Evolutionary conservation across 2,113 vertebrate genomes (phyloP).

Genomic region (Suncus etruscus): DNA sequence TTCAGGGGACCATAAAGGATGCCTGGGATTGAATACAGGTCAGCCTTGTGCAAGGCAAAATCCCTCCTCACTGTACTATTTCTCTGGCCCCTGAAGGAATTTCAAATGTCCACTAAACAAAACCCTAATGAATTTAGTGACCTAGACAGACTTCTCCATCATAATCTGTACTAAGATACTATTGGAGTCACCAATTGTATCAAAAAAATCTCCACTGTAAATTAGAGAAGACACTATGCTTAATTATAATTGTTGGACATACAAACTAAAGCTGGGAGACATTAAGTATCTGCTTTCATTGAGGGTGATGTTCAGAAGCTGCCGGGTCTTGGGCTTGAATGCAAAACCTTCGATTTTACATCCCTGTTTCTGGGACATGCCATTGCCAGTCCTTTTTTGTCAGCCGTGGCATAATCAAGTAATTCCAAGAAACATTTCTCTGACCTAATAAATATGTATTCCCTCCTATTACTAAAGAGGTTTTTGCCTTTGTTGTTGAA

Average conservation of each 20-base stretch:
- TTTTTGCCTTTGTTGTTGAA: background rate
- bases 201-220: background rate
- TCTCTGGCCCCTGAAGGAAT: background rate
- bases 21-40: no score
- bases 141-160: background rate
- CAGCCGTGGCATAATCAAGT: background rate
- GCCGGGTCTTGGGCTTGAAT: background rate
- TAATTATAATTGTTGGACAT: background rate
- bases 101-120: background rate
- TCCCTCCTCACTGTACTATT: no score
- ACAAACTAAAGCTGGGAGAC: background rate
- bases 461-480: background rate
- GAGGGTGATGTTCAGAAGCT: background rate
- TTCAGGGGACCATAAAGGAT: no score
- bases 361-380: fast-evolving
- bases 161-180: background rate
- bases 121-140: no score
- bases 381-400: background rate
- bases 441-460: background rate
- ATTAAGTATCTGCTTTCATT: background rate
- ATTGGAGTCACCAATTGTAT: no score
- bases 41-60: no score
- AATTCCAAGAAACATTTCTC: slow-evolving; percentile 32
- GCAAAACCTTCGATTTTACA: background rate
- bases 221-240: background rate